Conservation (phyloP, 2,888 invertebrate genomes). For the Graphium colonna region DNA sequence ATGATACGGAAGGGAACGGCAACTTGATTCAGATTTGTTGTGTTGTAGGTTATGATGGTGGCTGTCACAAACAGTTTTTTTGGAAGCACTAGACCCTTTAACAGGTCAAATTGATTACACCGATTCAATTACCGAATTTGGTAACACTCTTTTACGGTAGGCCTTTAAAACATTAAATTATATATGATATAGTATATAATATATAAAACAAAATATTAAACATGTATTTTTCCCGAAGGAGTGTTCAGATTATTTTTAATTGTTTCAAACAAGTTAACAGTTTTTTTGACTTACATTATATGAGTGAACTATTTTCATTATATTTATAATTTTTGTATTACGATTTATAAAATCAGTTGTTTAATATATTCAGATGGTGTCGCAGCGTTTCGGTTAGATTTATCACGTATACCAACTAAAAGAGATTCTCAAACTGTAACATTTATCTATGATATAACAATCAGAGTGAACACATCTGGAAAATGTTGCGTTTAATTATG, state of each 20-base stretch:
- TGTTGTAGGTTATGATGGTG: constrained; percentile 93
- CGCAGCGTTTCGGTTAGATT: constrained; percentile 74
- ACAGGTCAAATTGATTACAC: constrained; percentile 86
- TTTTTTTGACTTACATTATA: too few relatives aligned
- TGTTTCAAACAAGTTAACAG: too few relatives aligned
- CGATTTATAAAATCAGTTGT: not conserved
- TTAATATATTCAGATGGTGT: constrained; percentile 52
- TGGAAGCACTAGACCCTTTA: constrained; percentile 89
- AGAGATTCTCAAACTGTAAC: constrained; percentile 75
- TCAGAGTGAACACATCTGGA: constrained; percentile 90
- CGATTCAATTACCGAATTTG: constrained; percentile 80
- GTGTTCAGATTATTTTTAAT: too few relatives aligned
- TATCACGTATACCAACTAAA: constrained; percentile 81
- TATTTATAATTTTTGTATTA: too few relatives aligned
- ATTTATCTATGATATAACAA: constrained; percentile 87
- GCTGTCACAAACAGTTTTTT: constrained; percentile 91
- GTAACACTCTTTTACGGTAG: too few relatives aligned
- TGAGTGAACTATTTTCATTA: too few relatives aligned
- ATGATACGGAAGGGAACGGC: constrained; percentile 64
- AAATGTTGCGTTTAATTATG: constrained; percentile 92
- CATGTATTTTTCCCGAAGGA: too few relatives aligned
- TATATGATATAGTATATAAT: too few relatives aligned
- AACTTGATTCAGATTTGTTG: constrained; percentile 88
- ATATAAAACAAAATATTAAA: too few relatives aligned
- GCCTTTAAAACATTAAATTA: too few relatives aligned